Percentiles rank a stretch among this genome's conserved stretches.
phyloP scores from a whole-genome alignment of 2,797 vertebrate species.

The Anas bernieri region DNA sequence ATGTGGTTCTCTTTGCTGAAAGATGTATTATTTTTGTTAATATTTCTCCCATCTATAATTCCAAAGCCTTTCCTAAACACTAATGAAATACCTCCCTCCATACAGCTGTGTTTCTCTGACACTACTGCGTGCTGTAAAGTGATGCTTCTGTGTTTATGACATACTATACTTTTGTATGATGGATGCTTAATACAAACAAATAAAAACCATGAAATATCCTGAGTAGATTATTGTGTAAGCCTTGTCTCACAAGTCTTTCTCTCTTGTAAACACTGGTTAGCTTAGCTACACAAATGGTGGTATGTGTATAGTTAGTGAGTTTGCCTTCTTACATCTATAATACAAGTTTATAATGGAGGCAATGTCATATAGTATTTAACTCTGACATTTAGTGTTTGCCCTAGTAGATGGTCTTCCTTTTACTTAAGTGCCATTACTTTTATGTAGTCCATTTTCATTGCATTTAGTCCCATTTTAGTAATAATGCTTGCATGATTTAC shows the following conservation, averaged over 20 bases:
- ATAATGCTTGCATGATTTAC: conserved; percentile 96
- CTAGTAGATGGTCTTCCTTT: conserved; percentile 81
- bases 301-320: conserved; percentile 57
- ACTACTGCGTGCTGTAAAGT: neutral
- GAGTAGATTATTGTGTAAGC: neutral
- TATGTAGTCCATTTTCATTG: conserved; percentile 85
- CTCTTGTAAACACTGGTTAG: conserved; percentile 50
- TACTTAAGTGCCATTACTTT: conserved; percentile 84
- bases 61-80: neutral
- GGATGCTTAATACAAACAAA: neutral
- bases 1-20: neutral
- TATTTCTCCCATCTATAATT: neutral
- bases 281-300: conserved; percentile 42
- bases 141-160: neutral
- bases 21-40: neutral
- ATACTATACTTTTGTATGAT: neutral
- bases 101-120: neutral
- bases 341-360: conserved; percentile 78
- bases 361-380: conserved; percentile 83
- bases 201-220: neutral
- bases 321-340: conserved; percentile 76
- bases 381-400: conserved; percentile 82
- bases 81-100: neutral
- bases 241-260: neutral
- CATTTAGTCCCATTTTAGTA: conserved; percentile 89